Evolutionary conservation across 2,888 invertebrate genomes (phyloP).

Genomic region (Archips xylosteana): DNA sequence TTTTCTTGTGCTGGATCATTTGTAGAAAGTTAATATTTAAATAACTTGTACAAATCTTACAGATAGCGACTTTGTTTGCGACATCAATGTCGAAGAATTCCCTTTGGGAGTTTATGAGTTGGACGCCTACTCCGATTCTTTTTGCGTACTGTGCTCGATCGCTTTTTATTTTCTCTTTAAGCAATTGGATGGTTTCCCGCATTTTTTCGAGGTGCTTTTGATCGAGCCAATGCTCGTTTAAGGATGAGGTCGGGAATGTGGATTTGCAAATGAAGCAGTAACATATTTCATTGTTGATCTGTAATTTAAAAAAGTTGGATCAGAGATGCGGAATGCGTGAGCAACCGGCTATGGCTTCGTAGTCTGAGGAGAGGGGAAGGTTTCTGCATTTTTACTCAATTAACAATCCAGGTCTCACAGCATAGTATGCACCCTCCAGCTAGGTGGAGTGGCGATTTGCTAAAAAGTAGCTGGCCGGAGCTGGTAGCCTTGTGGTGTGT

Average conservation of each 20-base stretch:
- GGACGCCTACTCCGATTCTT: slow-evolving; percentile 44
- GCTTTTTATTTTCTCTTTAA: slow-evolving; percentile 31
- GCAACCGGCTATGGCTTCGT: too few relatives aligned
- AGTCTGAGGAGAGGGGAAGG: too few relatives aligned
- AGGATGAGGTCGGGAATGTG: slow-evolving; percentile 43
- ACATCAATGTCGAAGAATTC: slow-evolving; percentile 54
- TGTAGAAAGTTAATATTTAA: slow-evolving; percentile 47
- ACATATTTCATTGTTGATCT: slow-evolving; percentile 56
- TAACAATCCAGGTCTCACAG: too few relatives aligned
- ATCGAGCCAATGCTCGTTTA: slow-evolving; percentile 49
- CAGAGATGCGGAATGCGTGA: too few relatives aligned
- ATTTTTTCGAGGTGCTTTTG: slow-evolving; percentile 24
- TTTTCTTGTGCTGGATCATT: slow-evolving; percentile 51
- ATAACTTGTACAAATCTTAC: slow-evolving; percentile 56
- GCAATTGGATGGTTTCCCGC: slow-evolving; percentile 3
- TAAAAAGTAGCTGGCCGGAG: too few relatives aligned
- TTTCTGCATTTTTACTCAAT: too few relatives aligned
- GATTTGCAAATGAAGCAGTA: slow-evolving; percentile 66
- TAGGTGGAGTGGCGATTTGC: too few relatives aligned
- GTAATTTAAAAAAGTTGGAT: slow-evolving; percentile 41
- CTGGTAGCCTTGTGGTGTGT: too few relatives aligned
- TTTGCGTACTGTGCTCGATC: slow-evolving; percentile 26
- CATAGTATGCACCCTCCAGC: too few relatives aligned
- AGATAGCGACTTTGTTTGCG: slow-evolving; percentile 50
- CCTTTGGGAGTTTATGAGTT: slow-evolving; percentile 49